phyloP scores from a whole-genome alignment of 2,797 vertebrate species.

The Ateles fusciceps region DNA sequence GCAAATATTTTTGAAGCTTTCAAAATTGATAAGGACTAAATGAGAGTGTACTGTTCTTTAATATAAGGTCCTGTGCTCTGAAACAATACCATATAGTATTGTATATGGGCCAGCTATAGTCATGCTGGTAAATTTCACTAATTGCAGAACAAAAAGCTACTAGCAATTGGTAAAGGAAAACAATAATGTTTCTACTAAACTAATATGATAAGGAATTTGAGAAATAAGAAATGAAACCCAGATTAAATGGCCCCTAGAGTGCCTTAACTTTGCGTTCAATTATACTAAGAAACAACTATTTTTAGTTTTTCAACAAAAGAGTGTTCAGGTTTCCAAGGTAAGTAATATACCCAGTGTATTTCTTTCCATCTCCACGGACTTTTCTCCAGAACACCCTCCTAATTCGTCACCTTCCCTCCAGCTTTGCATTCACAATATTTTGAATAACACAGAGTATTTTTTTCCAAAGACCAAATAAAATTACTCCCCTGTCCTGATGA shows the following conservation, averaged over 20 bases:
- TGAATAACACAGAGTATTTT: background rate
- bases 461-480: background rate
- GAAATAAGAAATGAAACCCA: background rate
- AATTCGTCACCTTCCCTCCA: background rate
- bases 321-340: background rate
- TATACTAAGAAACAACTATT: background rate
- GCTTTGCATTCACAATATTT: background rate
- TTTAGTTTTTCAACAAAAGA: background rate
- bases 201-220: background rate
- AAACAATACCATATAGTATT: background rate
- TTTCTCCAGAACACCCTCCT: background rate
- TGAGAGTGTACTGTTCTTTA: background rate
- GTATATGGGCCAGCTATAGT: conserved; percentile 4
- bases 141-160: background rate
- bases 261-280: background rate
- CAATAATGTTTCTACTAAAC: background rate
- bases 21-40: conserved; percentile 66
- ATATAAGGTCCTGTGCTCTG: conserved; percentile 1
- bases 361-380: background rate
- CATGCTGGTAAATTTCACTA: conserved; percentile 63
- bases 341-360: background rate
- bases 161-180: background rate
- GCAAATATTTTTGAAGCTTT: conserved; percentile 60
- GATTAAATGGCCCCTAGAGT: background rate
- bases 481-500: background rate